These are phyloP conservation scores for Dufourea novaeangliae DNA, from an alignment of 1,140 invertebrate species.

Conservation along the genomic window DNA sequence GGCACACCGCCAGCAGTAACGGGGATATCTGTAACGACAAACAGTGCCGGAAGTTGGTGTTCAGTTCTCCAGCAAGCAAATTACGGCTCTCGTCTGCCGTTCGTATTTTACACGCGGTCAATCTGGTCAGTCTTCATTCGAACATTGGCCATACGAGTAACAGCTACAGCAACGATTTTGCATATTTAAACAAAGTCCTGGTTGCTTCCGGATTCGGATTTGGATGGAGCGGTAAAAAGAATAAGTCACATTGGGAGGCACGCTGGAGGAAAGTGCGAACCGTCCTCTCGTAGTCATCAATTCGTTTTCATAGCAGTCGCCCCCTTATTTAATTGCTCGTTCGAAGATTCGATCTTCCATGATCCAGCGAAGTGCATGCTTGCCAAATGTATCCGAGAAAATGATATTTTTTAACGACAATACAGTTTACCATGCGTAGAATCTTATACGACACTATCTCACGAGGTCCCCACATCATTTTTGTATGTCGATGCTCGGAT, in stretches of 20 bases:
- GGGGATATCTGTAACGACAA: conserved; percentile 52
- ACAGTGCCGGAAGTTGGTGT: conserved; percentile 73
- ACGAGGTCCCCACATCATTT: conserved; percentile 41
- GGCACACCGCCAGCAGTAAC: conserved; percentile 40
- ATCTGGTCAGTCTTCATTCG: conserved; percentile 54
- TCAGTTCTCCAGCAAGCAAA: conserved; percentile 72
- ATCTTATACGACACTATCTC: conserved; percentile 59
- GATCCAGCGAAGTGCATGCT: conserved; percentile 61
- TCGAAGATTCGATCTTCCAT: conserved; percentile 62
- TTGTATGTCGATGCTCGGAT: conserved; percentile 40
- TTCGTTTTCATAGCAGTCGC: conserved; percentile 36
- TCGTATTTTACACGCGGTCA: conserved; percentile 65
- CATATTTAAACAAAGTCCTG: conserved; percentile 30
- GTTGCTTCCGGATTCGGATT: conserved; percentile 53
- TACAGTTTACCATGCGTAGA: conserved; percentile 66
- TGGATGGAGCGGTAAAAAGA: conserved; percentile 58
- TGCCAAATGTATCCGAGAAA: conserved; percentile 70
- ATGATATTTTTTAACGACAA: conserved; percentile 75
- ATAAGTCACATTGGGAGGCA: conserved; percentile 66
- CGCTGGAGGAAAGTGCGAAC: conserved; percentile 71
- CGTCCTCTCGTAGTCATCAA: conserved; percentile 71
- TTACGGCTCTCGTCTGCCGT: conserved; percentile 72
- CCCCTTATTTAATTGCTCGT: conserved; percentile 48
- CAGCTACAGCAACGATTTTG: conserved; percentile 10
- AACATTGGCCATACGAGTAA: conserved; percentile 29